A percentile compares a stretch with the other conserved stretches of the same genome.
phyloP scores from a whole-genome alignment of 2,797 vertebrate genomes.

The Characodon lateralis region DNA sequence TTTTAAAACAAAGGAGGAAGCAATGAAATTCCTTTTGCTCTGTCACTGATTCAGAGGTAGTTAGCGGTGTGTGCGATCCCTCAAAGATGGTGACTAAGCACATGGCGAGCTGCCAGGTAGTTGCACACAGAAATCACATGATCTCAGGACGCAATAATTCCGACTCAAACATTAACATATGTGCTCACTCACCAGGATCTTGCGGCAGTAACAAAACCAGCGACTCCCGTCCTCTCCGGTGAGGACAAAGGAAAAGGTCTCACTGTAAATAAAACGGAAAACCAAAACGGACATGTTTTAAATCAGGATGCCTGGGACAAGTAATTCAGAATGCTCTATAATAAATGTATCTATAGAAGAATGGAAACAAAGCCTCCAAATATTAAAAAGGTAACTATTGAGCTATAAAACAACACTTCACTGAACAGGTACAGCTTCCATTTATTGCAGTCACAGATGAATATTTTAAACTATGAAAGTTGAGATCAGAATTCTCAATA shows the following conservation, averaged over 20 bases:
- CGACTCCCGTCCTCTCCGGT: constrained; percentile 97
- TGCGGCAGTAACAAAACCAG: constrained; percentile 98
- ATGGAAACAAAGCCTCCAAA: not conserved
- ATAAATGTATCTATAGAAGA: not conserved
- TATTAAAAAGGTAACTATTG: not conserved
- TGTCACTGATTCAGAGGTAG: constrained; percentile 57
- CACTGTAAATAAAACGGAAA: constrained; percentile 76
- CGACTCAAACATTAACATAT: constrained; percentile 32
- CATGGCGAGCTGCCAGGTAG: constrained; percentile 50
- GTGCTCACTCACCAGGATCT: constrained; percentile 90
- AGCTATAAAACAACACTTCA: not conserved
- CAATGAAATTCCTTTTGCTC: constrained; percentile 50
- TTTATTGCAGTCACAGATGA: not conserved
- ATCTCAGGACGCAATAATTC: constrained; percentile 65
- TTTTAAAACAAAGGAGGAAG: constrained; percentile 25
- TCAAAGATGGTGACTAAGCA: constrained; percentile 64
- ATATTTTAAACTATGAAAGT: constrained; percentile 13
- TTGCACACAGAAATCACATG: constrained; percentile 29
- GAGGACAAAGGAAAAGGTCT: constrained; percentile 97
- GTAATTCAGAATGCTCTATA: not conserved
- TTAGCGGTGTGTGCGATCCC: constrained; percentile 57
- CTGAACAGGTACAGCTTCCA: too few relatives aligned
- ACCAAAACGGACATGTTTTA: constrained; percentile 4
- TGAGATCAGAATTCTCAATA: constrained; percentile 19
- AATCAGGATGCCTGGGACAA: not conserved